Conservation (phyloP, 1,140 invertebrate species). For the Orius laevigatus region DNA sequence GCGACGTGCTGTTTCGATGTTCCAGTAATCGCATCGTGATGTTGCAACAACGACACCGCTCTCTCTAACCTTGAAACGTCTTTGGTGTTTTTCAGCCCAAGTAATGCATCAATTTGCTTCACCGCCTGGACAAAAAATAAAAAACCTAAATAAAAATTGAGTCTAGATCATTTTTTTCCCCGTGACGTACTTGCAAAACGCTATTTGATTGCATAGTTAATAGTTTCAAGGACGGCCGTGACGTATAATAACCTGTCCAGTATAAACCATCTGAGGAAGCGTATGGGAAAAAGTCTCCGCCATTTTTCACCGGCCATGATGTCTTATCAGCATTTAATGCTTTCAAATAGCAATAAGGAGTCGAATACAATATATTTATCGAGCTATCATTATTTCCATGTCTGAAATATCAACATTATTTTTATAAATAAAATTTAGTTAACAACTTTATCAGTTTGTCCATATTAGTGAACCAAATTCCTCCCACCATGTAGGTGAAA, state of each 20-base stretch:
- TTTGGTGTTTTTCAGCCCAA: not conserved
- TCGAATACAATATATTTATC: constrained; percentile 76
- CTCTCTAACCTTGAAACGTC: constrained; percentile 18
- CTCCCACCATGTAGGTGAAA: constrained; percentile 46
- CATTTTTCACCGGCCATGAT: constrained; percentile 2
- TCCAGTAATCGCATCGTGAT: constrained; percentile 49
- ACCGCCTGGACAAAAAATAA: not conserved
- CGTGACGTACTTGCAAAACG: constrained; percentile 44
- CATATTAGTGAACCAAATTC: constrained; percentile 43
- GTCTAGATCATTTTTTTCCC: not conserved
- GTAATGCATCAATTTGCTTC: not conserved
- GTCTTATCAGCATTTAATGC: constrained; percentile 46
- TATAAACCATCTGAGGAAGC: constrained; percentile 30
- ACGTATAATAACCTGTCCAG: constrained; percentile 94
- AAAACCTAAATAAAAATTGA: not conserved
- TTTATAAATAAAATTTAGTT: too few relatives aligned
- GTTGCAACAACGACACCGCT: constrained; percentile 47
- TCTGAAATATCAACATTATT: constrained; percentile 1
- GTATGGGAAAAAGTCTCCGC: constrained; percentile 6
- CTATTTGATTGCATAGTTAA: constrained; percentile 62
- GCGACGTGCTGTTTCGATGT: constrained; percentile 79
- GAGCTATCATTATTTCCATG: constrained; percentile 28
- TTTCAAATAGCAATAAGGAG: constrained; percentile 83
- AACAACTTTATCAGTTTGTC: constrained; percentile 51
- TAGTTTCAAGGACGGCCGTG: constrained; percentile 65